Evolutionary conservation across 64 coral and sea anemone genomes (phyloP).

Genomic region (Montipora cactus): DNA sequence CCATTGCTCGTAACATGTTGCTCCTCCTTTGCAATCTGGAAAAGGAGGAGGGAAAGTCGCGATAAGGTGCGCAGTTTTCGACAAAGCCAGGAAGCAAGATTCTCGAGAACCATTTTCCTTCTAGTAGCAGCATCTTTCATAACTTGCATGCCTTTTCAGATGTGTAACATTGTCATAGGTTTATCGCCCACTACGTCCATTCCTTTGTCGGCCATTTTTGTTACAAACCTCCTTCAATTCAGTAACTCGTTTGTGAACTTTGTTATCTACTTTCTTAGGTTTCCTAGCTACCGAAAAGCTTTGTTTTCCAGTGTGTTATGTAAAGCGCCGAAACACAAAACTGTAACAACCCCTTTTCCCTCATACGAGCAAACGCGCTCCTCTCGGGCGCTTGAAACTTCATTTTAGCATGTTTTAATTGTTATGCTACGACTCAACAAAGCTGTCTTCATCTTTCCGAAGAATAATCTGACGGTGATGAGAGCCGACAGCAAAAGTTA

Average conservation of each 20-base stretch:
- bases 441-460: no score
- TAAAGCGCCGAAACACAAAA: background rate
- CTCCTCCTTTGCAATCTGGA: slow-evolving; percentile 35
- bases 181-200: background rate
- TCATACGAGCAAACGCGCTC: no score
- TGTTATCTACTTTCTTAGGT: slow-evolving; percentile 43
- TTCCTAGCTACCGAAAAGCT: background rate
- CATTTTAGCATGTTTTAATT: no score
- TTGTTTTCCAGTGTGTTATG: background rate
- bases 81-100: slow-evolving; percentile 4
- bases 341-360: background rate
- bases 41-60: background rate
- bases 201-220: background rate
- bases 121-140: slow-evolving; percentile 34
- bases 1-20: slow-evolving; percentile 7
- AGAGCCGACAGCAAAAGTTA: no score
- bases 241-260: slow-evolving; percentile 54
- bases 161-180: background rate
- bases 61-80: background rate
- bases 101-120: slow-evolving; percentile 39
- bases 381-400: no score
- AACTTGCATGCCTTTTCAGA: slow-evolving; percentile 48
- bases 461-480: no score
- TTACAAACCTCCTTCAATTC: slow-evolving; percentile 50
- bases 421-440: no score